These are phyloP conservation scores for Rotaria sp. DNA, from an alignment of 2,888 invertebrate genomes.

Conservation along the genomic window DNA sequence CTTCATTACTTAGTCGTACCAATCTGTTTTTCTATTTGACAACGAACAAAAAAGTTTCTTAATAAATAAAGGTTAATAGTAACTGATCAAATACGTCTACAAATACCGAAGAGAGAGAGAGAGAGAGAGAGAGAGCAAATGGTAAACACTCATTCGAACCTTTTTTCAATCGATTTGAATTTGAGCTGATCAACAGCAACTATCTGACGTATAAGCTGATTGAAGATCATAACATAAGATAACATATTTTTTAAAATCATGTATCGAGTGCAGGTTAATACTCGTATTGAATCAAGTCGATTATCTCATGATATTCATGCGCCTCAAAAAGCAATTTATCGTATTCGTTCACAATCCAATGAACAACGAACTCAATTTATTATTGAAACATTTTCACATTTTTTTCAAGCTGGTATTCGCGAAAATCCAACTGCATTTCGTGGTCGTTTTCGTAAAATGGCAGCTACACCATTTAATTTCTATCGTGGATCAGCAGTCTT, in stretches of 20 bases:
- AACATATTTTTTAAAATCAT: neutral
- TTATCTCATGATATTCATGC: neutral
- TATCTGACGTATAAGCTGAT: neutral
- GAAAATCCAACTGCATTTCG: neutral
- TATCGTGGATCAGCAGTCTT: constrained; percentile 7
- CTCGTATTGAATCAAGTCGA: neutral
- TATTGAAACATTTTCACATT: neutral
- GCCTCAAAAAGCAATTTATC: neutral
- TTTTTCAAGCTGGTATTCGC: neutral
- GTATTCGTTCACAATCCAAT: neutral
- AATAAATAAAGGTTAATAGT: neutral
- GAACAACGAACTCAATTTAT: constrained; percentile 11
- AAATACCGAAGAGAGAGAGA: neutral
- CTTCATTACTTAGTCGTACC: neutral
- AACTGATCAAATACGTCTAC: neutral
- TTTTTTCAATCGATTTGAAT: too few relatives aligned
- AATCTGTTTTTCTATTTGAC: neutral
- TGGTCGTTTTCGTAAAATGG: constrained; percentile 27
- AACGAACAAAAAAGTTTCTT: neutral
- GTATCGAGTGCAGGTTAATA: neutral
- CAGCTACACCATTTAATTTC: neutral
- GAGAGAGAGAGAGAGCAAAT: neutral
- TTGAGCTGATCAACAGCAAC: too few relatives aligned
- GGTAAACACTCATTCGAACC: too few relatives aligned
- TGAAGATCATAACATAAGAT: neutral